A percentile compares a stretch with the other conserved stretches of the same genome.
Conservation (phyloP, 2,113 vertebrate species). For the Petrocephalus zakoni region DNA sequence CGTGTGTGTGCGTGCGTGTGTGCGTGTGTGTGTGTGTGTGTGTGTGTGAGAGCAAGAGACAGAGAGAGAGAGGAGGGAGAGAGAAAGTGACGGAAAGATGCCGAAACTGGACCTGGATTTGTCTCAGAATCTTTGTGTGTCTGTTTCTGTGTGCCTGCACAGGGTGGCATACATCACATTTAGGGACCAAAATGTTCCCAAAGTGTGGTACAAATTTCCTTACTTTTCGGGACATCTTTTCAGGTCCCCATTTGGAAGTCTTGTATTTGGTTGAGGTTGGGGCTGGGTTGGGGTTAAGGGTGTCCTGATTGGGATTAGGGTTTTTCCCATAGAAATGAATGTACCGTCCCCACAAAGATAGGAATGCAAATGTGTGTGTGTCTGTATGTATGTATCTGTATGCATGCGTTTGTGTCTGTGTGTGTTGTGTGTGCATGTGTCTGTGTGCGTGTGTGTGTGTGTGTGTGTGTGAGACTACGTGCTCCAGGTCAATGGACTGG, state of each 20-base stretch:
- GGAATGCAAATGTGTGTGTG: too few species aligned
- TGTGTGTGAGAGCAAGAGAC: neutral
- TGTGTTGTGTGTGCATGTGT: neutral
- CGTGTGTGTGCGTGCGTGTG: constrained; percentile 5
- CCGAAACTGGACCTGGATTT: neutral
- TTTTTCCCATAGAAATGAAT: neutral
- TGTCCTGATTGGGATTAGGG: neutral
- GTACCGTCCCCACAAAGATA: neutral
- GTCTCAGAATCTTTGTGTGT: neutral
- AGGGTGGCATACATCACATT: neutral
- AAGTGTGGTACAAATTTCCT: too few species aligned
- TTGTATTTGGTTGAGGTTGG: too few species aligned
- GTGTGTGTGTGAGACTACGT: neutral
- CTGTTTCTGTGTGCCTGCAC: neutral
- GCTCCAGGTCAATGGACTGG: neutral
- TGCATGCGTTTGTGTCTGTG: neutral
- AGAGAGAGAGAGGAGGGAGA: neutral
- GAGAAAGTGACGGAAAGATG: neutral
- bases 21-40: constrained; percentile 4
- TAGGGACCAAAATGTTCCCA: neutral
- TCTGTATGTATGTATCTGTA: neutral
- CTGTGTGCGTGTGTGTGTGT: neutral
- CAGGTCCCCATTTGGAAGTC: too few species aligned
- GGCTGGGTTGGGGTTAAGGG: neutral
- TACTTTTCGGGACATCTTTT: too few species aligned